phyloP scores from a whole-genome alignment of 2,888 invertebrate genomes.

The Melipona beecheii region DNA sequence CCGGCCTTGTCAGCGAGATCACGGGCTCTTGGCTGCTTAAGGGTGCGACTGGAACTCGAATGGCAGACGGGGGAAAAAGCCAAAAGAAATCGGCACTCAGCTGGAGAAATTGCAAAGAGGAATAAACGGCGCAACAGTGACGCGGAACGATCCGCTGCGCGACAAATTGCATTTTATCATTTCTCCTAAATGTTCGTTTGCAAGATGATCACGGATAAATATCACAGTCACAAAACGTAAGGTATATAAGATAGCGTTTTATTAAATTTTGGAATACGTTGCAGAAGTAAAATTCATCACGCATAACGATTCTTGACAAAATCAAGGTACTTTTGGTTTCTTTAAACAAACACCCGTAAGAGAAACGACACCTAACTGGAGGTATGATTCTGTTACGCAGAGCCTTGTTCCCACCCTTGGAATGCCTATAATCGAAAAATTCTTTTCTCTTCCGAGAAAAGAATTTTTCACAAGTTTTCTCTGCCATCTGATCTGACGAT shows the following conservation, averaged over 20 bases:
- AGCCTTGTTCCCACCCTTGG: neutral
- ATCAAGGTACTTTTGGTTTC: too few relatives aligned
- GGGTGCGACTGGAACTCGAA: constrained; percentile 65
- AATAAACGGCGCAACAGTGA: constrained; percentile 55
- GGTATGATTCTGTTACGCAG: neutral
- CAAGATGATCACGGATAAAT: neutral
- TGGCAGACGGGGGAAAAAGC: constrained; percentile 18
- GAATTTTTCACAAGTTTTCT: neutral
- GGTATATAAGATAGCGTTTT: too few relatives aligned
- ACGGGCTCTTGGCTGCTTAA: constrained; percentile 79
- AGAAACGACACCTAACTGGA: neutral
- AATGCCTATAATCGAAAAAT: neutral
- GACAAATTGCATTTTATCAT: constrained; percentile 25
- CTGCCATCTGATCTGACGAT: neutral
- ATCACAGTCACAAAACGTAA: neutral
- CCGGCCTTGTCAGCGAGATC: constrained; percentile 68
- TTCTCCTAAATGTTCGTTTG: neutral
- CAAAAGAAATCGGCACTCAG: constrained; percentile 54
- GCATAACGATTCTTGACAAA: too few relatives aligned
- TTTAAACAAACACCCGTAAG: too few relatives aligned
- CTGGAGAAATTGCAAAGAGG: constrained; percentile 21
- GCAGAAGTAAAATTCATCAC: too few relatives aligned
- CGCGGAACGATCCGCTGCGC: constrained; percentile 38
- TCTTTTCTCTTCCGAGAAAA: neutral
- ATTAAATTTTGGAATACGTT: too few relatives aligned